These are phyloP conservation scores for Altica lythri DNA, from an alignment of 2,888 invertebrate genomes.

Conservation along the genomic window DNA sequence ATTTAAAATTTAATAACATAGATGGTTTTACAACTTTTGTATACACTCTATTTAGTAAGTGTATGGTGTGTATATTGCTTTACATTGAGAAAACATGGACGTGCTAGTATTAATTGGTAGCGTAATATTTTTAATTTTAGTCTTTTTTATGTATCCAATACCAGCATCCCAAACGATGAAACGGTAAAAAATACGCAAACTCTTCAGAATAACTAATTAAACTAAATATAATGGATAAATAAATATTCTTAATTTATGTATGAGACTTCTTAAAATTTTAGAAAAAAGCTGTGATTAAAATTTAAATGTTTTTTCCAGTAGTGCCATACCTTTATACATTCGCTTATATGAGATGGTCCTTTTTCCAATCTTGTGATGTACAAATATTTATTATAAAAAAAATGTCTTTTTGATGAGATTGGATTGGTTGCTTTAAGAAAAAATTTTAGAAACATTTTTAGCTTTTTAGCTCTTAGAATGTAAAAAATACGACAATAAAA, in stretches of 20 bases:
- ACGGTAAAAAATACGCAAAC: background rate
- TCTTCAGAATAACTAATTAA: too few relatives aligned
- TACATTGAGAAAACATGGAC: too few relatives aligned
- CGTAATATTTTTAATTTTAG: constrained; percentile 4
- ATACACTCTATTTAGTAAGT: too few relatives aligned
- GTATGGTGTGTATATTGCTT: too few relatives aligned
- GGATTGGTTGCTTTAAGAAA: constrained; percentile 14
- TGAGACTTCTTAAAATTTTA: too few relatives aligned
- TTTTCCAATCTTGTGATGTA: constrained; percentile 30
- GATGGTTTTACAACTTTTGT: too few relatives aligned
- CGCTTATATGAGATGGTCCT: constrained; percentile 26
- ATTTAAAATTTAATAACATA: too few relatives aligned
- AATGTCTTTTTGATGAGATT: background rate
- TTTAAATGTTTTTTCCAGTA: constrained; percentile 29
- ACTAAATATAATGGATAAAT: background rate
- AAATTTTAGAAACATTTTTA: constrained; percentile 12
- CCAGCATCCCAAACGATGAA: too few relatives aligned
- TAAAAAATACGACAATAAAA: constrained; percentile 27
- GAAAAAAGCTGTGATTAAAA: constrained; percentile 27
- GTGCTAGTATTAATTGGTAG: too few relatives aligned
- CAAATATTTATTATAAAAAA: constrained; percentile 10
- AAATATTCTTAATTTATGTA: constrained; percentile 14
- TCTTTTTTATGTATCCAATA: background rate
- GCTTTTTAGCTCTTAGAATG: constrained; percentile 9
- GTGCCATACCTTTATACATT: constrained; percentile 31